Evolutionary conservation across 2,888 invertebrate genomes (phyloP), one percentile per base, ranked within the genome.

Genomic region (Aproaerema taeniolella): DNA sequence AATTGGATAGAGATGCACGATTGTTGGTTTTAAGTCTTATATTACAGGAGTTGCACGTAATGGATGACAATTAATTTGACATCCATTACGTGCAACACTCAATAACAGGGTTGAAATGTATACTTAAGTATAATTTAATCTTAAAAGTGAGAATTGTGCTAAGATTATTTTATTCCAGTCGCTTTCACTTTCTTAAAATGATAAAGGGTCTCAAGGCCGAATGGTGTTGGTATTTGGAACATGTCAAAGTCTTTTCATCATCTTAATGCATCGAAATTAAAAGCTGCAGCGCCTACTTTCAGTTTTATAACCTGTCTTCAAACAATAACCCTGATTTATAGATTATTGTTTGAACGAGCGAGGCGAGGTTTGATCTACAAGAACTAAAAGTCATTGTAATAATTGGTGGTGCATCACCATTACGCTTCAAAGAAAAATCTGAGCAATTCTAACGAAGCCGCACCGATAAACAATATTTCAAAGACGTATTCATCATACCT

Each of bases 181-280:
- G 63, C 80, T 82, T 81, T 82, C 78, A 78, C 82, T 81, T 72
- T 76, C 64, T 53, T 56, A 45, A n/a, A 55, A 52, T 65, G 64
- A 72, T 68, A 73, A 77, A 79, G 75, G 76, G 75, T 66, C 50
- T 58, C 72, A 75, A 77, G 78, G 75, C 68, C 68, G 61, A 51
- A 39, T 43, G 44, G 47, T 46, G 46, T 30, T 50, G 57, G 55
- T 62, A 66, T 67, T 67, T 56, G 48, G 57, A 55, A 50, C 54
- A 59, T 41, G 50, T 43, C 39, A 39, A 31, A 28, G 36, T 25
- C 41, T 31, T 12, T 12, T 31, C 41, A 37, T 33, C 32, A 13
- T 31, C 31, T 29, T 41, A 33, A 33, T 33, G 28, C 28, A 33
- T 38, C 29, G 28, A 32, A 32, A 38, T 42, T 39, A 42, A 38